Evolutionary conservation across 2,888 invertebrate genomes (phyloP), one percentile per base, ranked within the genome.

Genomic region (Uloborus plumipes): DNA sequence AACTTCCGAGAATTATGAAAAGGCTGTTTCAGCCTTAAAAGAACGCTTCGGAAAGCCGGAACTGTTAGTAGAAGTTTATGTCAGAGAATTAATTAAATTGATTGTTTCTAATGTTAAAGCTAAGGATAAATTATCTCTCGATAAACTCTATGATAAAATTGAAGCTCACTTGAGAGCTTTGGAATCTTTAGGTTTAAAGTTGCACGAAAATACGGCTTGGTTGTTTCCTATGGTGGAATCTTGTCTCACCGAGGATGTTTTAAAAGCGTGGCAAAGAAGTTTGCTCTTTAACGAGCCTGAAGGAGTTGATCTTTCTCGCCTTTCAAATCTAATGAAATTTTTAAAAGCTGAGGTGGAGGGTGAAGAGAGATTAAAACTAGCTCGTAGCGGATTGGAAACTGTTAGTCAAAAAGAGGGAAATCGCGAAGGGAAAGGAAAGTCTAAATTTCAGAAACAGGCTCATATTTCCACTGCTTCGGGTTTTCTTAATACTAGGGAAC

Each of bases 1-100:
- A 20, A 67, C 59, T 6, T 47, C 76, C 0, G 69, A 58, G 4
- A 76, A 76, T 47, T 76, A 76, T 49, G n/a, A n/a, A 0, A 76
- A 76, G n/a, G 76, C 58, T 11, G 31, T 76, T 22, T 13, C 13
- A 7, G 64, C 31, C 3, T 7, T 64, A 2, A 26, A 58, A 76
- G 58, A 58, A 9, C n/a, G 81, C 6, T 85, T 79, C 65, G 84
- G 85, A 4, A 86, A 85, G 66, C 77, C 87, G 3, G 86, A 87
- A 20, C 62, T 87, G 16, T 71, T 87, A 20, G 83, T 87, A 18
- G 86, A 87, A 76, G 18, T 22, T 2, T 65, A 15, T 65, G 39
- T 65, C 14, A 65, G 65, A 31, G 31, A 26, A 4, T 15, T 2
- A 26, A 39, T 65, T n/a, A 47, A 26, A 3, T 22, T 65, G 2